Evolutionary conservation across 2,888 invertebrate species (phyloP), one percentile per base, ranked within the genome.

Genomic region (Nymphalis urticae): DNA sequence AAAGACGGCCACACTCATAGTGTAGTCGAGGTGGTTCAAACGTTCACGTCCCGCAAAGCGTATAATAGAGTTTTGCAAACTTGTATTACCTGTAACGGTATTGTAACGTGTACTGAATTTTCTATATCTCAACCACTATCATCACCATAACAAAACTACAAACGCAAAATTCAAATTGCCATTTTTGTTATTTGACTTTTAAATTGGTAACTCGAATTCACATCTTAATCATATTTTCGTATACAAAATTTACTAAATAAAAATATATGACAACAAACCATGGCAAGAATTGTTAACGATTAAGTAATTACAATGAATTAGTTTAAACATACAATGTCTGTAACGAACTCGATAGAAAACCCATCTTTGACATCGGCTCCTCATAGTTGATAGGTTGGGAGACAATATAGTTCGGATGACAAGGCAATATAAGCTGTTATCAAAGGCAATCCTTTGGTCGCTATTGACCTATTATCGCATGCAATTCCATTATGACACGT

Each of bases 391-490:
- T 27, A 56, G n/a, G 54, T 56, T 32, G 27, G 8, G 17, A 32
- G 6, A 56, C 54, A 32, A 56, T 53, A 56, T 56, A 51, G 32
- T 32, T 32, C 8, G 32, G 54, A 7, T 58, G 58, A 19, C 58
- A 42, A 13, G 36, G n/a, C 58, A 58, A 58, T 58, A 58, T 58
- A 42, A 36, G 42, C 9, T 42, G 58, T 58, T 58, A 58, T 58
- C 58, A 58, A 58, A 58, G 58, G n/a, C 58, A 19, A 58, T 58
- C 58, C 42, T 58, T 58, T 58, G 42, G 36, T 56, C 56, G 36
- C 58, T 36, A n/a, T 56, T 13, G 27, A 56, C 17, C 54, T 17
- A 56, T 56, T 56, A 56, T 56, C 27, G 10, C 19, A 58, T n/a
- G 19, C 32, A 13, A 36, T 42, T 42, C 36, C 42, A 32, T 42